phyloP scores from a whole-genome alignment of 2,113 vertebrate genomes.

The Trichechus manatus region DNA sequence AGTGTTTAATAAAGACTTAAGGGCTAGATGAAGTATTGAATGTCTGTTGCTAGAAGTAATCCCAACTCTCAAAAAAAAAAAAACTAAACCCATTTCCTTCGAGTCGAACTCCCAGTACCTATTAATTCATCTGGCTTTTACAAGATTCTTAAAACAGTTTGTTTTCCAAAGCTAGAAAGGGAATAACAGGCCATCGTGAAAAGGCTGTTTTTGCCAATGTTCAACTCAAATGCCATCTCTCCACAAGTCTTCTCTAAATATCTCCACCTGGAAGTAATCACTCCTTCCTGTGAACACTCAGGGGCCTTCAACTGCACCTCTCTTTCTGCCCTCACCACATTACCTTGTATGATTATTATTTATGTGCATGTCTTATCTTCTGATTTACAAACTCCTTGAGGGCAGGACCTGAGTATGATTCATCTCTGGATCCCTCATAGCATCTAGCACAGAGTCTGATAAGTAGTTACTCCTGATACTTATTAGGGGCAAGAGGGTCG shows the following conservation, averaged over 20 bases:
- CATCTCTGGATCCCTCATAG: slow-evolving; percentile 41
- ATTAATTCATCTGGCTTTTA: slow-evolving; percentile 56
- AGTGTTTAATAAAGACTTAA: slow-evolving; percentile 51
- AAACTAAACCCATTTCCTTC: too few relatives aligned
- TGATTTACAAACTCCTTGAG: slow-evolving; percentile 25
- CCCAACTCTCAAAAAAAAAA: not conserved
- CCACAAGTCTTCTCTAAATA: slow-evolving; percentile 53
- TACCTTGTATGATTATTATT: not conserved
- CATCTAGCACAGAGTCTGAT: not conserved
- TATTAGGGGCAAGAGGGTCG: not conserved
- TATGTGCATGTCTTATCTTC: not conserved
- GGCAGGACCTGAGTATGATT: not conserved
- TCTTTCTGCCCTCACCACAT: not conserved
- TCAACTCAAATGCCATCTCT: slow-evolving; percentile 1
- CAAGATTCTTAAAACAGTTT: slow-evolving; percentile 49
- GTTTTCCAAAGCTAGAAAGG: slow-evolving; percentile 52
- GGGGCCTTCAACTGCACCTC: not conserved
- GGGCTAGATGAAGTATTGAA: slow-evolving; percentile 10
- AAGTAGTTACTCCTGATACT: slow-evolving; percentile 1
- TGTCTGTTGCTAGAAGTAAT: slow-evolving; percentile 15
- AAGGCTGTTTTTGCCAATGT: slow-evolving; percentile 16
- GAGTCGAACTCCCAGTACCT: not conserved
- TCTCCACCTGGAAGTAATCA: not conserved
- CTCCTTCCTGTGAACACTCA: not conserved
- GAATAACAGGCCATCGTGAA: slow-evolving; percentile 28